Evolutionary conservation across 2,797 vertebrate genomes (phyloP), one percentile per base, ranked within the genome.

Genomic region (Chromobotia macracanthus): DNA sequence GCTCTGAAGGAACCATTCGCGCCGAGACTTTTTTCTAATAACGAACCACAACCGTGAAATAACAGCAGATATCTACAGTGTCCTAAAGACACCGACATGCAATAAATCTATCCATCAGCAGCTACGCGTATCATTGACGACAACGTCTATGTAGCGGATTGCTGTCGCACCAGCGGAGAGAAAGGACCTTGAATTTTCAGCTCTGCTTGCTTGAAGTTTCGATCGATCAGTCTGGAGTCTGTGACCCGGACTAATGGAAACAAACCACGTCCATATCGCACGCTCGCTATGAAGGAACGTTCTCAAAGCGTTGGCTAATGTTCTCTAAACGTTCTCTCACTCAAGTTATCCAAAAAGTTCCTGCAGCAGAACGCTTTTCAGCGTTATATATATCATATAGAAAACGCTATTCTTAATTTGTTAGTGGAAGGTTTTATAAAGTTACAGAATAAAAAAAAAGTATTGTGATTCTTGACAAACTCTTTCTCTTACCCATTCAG

Each of bases 151-250:
- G 46, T 41, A 63, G 72, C 75, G 60, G 61, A 74, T 82, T 80
- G 81, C 84, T 82, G 73, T 81, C 63, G 74, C 82, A 75, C 76
- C 23, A 53, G 18, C 75, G 48, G n/a, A 51, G 74, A 72, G 86
- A 80, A 88, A 83, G 87, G 77, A 72, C 89, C 41, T 85, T 84
- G 84, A 88, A 84, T 89, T 89, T 90, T 86, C 89, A 91, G 90
- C 90, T 90, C 89, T 91, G 86, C 91, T 91, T 89, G 89, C 89
- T 92, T 87, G 72, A 64, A 46, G 71, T 6, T 81, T 92, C 89
- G 92, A 93, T 93, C 91, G 86, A 84, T 71, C 86, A 85, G 87
- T 90, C 92, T 86, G 87, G 85, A 80, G 91, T 92, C 88, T 92
- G 82, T 84, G 77, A 51, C 64, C 13, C 73, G 83, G 82, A 41